Evolutionary conservation across 2,113 vertebrate species (phyloP), one percentile per base, ranked within the genome.

Genomic region (Leptobrachium ailaonicum): DNA sequence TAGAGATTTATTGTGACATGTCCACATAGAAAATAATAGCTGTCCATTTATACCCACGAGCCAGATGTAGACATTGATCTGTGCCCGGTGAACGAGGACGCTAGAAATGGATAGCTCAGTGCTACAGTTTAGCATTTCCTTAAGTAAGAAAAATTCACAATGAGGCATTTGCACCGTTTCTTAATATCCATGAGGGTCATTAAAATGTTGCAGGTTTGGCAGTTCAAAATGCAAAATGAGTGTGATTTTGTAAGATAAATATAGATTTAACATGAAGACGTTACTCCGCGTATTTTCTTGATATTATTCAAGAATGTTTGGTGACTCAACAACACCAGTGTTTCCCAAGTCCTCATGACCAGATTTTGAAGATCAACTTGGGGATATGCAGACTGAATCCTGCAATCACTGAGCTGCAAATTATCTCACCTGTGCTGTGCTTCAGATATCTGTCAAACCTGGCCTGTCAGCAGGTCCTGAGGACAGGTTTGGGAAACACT

Each of bases 171-270:
- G 87, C 89, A 87, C 88, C 88, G 87, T 85, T 87, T 92, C 89
- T 92, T 90, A 87, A 87, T 92, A 89, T 88, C 85, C 88, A 86
- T 87, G 82, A 90, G 92, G 88, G 82, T 86, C 84, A 60, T 85
- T 84, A 88, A 81, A 82, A 88, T 90, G 88, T 83, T 90, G 88
- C 90, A 89, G 90, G 84, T 82, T 83, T 84, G 87, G 87, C 85
- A 84, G 88, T 93, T 86, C 92, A 88, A 92, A 32, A 92, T 93
- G 84, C 85, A 41, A 85, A 89, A 89, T 94, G 90, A 92, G 88
- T 90, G 87, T 87, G 88, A 84, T 85, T 84, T 86, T 90, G 67
- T 76, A 67, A 67, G 53, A 66, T 77, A 60, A 69, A 58, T 77
- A 60, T 77, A 45, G 53, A 60, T 60, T 60, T 50, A 50, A 50